A percentile compares a stretch with the other conserved stretches of the same genome.
phyloP scores from a whole-genome alignment of 2,888 invertebrate species.

The Diadegma fenestrale region DNA sequence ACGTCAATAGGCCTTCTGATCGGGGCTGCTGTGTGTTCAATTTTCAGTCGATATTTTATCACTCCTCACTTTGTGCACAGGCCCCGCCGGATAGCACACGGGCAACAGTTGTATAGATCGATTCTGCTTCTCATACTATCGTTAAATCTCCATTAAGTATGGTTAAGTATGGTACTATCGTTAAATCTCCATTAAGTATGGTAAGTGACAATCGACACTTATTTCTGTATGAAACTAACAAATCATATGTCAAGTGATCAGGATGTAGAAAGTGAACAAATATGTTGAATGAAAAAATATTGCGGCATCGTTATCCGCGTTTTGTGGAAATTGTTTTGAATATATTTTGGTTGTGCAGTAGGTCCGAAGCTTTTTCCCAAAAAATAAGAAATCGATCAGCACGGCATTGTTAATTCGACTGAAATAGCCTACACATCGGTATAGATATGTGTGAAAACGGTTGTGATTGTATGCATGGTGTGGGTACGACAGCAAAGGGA shows the following conservation, averaged over 20 bases:
- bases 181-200: slow-evolving; percentile 3
- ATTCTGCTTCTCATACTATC: neutral
- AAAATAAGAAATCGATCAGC: slow-evolving; percentile 18
- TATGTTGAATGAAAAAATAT: neutral
- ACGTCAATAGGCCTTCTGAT: slow-evolving; percentile 54
- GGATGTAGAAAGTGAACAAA: neutral
- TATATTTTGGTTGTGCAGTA: neutral
- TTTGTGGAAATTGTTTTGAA: neutral
- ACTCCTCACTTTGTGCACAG: slow-evolving; percentile 30
- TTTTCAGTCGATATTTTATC: slow-evolving; percentile 53
- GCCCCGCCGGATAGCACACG: slow-evolving; percentile 33
- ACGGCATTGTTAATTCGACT: neutral
- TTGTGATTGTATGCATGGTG: slow-evolving; percentile 10
- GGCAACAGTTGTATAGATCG: slow-evolving; percentile 3
- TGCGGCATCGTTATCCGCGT: neutral
- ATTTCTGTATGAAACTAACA: slow-evolving; percentile 30
- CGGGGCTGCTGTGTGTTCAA: slow-evolving; percentile 28
- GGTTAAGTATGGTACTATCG: slow-evolving; percentile 1
- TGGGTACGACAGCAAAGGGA: slow-evolving; percentile 35
- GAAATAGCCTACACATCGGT: slow-evolving; percentile 1
- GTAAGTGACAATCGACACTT: slow-evolving; percentile 26
- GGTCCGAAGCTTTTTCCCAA: neutral
- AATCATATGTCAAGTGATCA: slow-evolving; percentile 28
- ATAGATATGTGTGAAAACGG: slow-evolving; percentile 12
- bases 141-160: no score